Evolutionary conservation across 2,888 invertebrate species (phyloP).

Genomic region (Conistra vaccinii): DNA sequence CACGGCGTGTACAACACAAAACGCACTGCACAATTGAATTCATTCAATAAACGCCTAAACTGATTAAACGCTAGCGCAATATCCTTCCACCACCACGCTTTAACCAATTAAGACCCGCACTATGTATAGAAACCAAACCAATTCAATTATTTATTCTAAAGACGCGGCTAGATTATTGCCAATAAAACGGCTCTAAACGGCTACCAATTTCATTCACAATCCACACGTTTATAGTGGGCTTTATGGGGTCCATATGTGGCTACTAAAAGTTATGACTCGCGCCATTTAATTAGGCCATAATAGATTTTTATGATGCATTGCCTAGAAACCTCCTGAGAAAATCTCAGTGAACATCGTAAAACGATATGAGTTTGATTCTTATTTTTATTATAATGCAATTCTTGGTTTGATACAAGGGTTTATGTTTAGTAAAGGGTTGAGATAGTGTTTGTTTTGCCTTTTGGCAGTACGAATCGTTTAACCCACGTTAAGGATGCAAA

Average conservation of each 20-base stretch:
- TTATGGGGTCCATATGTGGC: conserved; percentile 66
- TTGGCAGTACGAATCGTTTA: background rate
- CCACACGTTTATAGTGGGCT: conserved; percentile 55
- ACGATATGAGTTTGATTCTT: conserved; percentile 29
- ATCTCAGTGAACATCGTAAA: conserved; percentile 52
- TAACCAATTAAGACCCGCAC: background rate
- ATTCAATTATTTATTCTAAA: conserved; percentile 56
- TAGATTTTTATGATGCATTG: conserved; percentile 66
- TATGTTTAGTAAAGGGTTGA: conserved; percentile 12
- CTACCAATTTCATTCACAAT: conserved; percentile 66
- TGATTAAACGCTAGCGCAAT: conserved; percentile 3
- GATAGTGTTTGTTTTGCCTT: background rate
- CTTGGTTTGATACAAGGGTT: conserved; percentile 27
- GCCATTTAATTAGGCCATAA: conserved; percentile 66
- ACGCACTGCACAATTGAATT: background rate
- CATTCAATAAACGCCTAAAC: background rate
- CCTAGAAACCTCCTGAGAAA: conserved; percentile 39
- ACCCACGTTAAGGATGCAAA: background rate
- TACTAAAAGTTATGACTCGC: conserved; percentile 65
- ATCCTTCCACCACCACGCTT: background rate
- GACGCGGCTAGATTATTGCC: conserved; percentile 40
- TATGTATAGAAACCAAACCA: conserved; percentile 18
- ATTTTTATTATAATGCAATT: conserved; percentile 26
- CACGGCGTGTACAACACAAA: background rate
- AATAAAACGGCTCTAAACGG: conserved; percentile 41